phyloP scores from a whole-genome alignment of 2,113 vertebrate species.

The Centropus bengalensis region DNA sequence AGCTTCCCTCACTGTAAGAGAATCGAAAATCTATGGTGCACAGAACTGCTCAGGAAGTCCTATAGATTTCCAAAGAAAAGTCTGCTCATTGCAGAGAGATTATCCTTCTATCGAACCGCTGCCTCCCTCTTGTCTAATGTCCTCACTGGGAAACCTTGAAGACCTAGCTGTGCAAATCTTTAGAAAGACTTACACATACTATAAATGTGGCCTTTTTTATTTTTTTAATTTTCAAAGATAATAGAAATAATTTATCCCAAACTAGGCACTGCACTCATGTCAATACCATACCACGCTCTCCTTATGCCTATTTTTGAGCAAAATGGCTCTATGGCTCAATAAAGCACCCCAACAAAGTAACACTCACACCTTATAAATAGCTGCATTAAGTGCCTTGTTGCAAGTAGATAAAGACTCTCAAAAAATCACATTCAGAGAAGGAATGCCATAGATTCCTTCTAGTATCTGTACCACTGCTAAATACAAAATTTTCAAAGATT shows the following conservation, averaged over 20 bases:
- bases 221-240: background rate
- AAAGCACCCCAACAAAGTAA: background rate
- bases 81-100: background rate
- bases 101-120: background rate
- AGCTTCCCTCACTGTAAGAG: background rate
- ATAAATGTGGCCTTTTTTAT: background rate
- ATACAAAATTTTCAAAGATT: background rate
- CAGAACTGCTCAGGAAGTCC: background rate
- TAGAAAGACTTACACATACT: background rate
- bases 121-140: background rate
- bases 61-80: background rate
- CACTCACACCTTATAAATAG: background rate
- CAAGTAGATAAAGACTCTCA: background rate
- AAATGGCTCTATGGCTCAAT: background rate
- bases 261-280: background rate
- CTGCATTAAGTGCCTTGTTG: background rate
- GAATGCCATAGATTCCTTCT: background rate
- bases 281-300: background rate
- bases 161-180: background rate
- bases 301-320: background rate
- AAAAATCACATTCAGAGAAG: background rate
- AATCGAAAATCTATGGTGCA: background rate
- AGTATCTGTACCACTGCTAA: background rate
- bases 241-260: background rate
- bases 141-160: background rate